Percentiles rank a stretch among this genome's conserved stretches.
These are phyloP conservation scores for Heterohyrax brucei DNA, from an alignment of 2,797 vertebrate genomes.

Conservation along the genomic window DNA sequence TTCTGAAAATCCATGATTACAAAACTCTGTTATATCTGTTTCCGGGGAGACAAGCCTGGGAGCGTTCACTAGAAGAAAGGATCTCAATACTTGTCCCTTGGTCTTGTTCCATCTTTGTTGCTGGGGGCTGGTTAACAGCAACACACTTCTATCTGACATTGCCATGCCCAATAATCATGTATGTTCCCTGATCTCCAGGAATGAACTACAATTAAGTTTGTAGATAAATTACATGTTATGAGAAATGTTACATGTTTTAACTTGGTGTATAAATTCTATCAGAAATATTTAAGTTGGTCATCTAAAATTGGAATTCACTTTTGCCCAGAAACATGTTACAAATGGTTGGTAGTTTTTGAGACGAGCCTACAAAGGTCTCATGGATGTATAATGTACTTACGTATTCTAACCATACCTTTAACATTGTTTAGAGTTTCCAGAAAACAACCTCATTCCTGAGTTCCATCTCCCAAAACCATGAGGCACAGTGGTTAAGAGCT, in stretches of 20 bases:
- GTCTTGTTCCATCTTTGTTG: background rate
- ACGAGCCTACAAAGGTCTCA: background rate
- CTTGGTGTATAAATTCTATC: background rate
- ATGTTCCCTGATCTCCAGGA: background rate
- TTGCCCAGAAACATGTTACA: background rate
- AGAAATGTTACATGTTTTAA: background rate
- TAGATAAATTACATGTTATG: slow-evolving; percentile 44
- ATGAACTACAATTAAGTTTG: background rate
- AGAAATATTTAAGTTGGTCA: background rate
- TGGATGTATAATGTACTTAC: background rate
- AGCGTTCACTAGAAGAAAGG: background rate
- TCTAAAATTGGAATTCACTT: slow-evolving; percentile 42
- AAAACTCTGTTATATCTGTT: background rate
- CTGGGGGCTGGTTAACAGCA: background rate
- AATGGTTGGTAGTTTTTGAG: background rate
- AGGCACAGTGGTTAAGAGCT: too few relatives aligned
- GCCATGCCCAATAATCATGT: background rate
- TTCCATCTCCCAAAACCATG: background rate
- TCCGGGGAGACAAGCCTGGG: background rate
- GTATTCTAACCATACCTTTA: slow-evolving; percentile 34
- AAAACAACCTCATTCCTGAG: background rate
- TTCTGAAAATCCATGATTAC: background rate
- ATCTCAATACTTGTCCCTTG: background rate
- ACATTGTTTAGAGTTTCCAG: background rate
- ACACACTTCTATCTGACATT: background rate